Evolutionary conservation across 2,797 vertebrate species (phyloP), one percentile per base, ranked within the genome.

Genomic region (Mycteria americana): DNA sequence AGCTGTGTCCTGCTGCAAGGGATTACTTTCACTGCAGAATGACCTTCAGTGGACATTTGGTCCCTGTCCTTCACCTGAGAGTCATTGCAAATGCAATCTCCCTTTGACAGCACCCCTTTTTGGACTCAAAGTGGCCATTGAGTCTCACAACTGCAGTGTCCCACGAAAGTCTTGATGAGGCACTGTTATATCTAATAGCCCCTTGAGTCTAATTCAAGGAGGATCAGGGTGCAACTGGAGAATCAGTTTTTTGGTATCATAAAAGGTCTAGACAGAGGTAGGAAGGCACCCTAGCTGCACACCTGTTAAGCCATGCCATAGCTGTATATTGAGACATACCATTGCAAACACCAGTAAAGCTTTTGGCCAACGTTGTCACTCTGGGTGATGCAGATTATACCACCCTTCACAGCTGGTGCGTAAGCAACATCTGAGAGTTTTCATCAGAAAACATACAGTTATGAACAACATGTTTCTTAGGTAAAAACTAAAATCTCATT

Each of bases 381-480:
- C 41, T 10, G 17, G 23, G 13, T 68, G 50, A 65, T 43, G n/a
- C 0, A 0, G 46, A n/a, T 72, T 59, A 23, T 8, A 50, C 8
- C 11, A 28, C 9, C 30, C n/a, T 51, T 62, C 46, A 31, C 19
- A 65, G n/a, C 8, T 43, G 33, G 11, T 37, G n/a, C 18, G 13
- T 45, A 48, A 84, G 19, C 39, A 70, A 37, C 1, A 0, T 16
- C 43, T 30, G 33, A 56, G 30, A 62, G 30, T 23, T 75, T 81
- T 78, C 13, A 51, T 27, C 35, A 65, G 59, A 93, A 89, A 73
- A 57, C 12, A 7, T 3, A 68, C 7, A 5, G 0, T 72, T 60
- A 57, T 0, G 14, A 86, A 48, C 22, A 68, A 59, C 5, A 7
- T 0, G 0, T 30, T 87, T 67, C 41, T 67, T 11, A 62, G 30